phyloP scores from a whole-genome alignment of 2,888 invertebrate genomes.

The Tetragonula carbonaria region DNA sequence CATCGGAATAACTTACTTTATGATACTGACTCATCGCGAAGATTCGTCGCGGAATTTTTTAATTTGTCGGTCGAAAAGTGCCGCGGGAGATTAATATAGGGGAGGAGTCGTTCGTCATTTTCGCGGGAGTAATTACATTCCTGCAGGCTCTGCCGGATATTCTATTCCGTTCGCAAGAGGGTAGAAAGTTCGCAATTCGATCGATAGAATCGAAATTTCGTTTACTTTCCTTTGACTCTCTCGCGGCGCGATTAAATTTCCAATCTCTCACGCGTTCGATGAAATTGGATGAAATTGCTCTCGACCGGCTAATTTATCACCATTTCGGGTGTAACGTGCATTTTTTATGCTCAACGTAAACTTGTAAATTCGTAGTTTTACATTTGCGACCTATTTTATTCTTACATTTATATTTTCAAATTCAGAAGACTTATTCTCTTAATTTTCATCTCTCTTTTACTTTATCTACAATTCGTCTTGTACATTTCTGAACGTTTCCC shows the following conservation, averaged over 20 bases:
- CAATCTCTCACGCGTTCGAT: neutral
- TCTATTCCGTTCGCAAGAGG: conserved; percentile 16
- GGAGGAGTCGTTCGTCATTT: conserved; percentile 64
- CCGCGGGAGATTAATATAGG: conserved; percentile 46
- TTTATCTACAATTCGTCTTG: no score
- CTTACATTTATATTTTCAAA: no score
- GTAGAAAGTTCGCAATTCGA: conserved; percentile 28
- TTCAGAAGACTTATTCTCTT: no score
- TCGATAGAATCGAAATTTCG: conserved; percentile 48
- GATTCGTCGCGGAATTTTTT: conserved; percentile 62
- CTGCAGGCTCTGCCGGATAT: conserved; percentile 48
- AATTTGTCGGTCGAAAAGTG: conserved; percentile 46
- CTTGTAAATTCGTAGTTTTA: neutral
- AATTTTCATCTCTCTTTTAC: no score
- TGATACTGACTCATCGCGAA: conserved; percentile 27
- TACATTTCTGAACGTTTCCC: no score
- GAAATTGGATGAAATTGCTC: neutral
- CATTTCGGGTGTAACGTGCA: neutral
- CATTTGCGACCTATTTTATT: no score
- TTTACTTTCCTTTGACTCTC: conserved; percentile 13
- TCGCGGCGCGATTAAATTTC: conserved; percentile 16
- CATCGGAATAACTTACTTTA: conserved; percentile 2
- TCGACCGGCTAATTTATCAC: neutral
- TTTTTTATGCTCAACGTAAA: neutral
- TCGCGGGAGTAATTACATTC: conserved; percentile 68